These are phyloP conservation scores for Stigmatopora argus DNA, from an alignment of 2,113 vertebrate genomes.

Conservation along the genomic window DNA sequence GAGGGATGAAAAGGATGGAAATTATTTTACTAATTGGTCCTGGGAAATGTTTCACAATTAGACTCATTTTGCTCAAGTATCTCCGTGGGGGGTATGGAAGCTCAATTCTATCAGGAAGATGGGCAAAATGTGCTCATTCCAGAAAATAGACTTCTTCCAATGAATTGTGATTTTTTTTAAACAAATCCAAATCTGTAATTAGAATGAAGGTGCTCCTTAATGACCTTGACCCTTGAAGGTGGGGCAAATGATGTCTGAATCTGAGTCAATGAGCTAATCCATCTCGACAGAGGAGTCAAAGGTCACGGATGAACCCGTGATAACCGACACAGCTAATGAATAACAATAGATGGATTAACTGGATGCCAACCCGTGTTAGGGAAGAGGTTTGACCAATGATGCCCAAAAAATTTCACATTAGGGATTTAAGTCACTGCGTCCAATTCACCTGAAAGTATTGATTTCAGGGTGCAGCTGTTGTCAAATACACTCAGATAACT, in stretches of 20 bases:
- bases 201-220: conserved; percentile 48
- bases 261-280: conserved; percentile 61
- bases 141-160: not conserved
- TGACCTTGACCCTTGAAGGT: conserved; percentile 61
- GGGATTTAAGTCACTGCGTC: conserved; percentile 28
- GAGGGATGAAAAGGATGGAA: conserved; percentile 52
- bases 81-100: conserved; percentile 7
- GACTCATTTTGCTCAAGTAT: conserved; percentile 25
- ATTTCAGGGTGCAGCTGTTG: conserved; percentile 8
- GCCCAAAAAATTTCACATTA: conserved; percentile 37
- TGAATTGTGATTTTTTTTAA: not conserved
- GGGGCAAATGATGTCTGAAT: conserved; percentile 55
- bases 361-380: conserved; percentile 35
- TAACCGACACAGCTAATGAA: conserved; percentile 62
- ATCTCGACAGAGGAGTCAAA: conserved; percentile 55
- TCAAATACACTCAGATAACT: not conserved
- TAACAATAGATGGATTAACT: conserved; percentile 66
- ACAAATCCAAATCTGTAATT: conserved; percentile 42
- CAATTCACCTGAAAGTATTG: conserved; percentile 15
- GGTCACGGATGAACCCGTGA: conserved; percentile 61
- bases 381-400: conserved; percentile 40
- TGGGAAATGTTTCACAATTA: conserved; percentile 40
- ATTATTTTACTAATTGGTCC: conserved; percentile 52
- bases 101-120: conserved; percentile 20
- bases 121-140: not conserved